A percentile compares a stretch with the other conserved stretches of the same genome.
These are phyloP conservation scores for Acanthococcus lagerstroemiae DNA, from an alignment of 2,888 invertebrate genomes.

Conservation along the genomic window DNA sequence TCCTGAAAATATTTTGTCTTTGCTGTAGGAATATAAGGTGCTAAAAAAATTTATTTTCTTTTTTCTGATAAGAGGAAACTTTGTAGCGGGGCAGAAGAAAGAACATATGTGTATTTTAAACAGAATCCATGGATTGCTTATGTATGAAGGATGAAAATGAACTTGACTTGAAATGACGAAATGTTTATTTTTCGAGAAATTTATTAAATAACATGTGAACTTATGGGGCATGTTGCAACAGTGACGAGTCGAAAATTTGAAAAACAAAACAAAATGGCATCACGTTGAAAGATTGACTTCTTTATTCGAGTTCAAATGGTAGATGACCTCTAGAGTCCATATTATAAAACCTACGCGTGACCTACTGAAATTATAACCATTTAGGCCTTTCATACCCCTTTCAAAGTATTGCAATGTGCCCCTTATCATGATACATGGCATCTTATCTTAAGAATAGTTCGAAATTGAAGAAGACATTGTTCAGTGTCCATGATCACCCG, in stretches of 20 bases:
- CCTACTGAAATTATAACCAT: background rate
- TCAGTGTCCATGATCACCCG: too few relatives aligned
- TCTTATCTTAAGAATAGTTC: background rate
- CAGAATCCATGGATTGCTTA: background rate
- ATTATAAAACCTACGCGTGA: background rate
- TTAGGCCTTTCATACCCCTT: background rate
- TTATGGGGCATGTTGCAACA: background rate
- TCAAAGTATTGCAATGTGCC: background rate
- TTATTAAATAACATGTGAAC: background rate
- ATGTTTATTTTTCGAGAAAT: background rate
- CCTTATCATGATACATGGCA: background rate
- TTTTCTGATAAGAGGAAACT: too few relatives aligned
- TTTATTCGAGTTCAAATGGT: background rate
- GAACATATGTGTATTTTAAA: background rate
- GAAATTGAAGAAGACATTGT: background rate
- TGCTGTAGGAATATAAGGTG: too few relatives aligned
- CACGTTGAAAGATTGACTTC: background rate
- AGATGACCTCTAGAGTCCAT: background rate
- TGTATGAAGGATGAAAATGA: background rate
- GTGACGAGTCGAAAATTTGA: background rate
- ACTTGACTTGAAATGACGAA: background rate
- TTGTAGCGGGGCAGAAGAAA: too few relatives aligned
- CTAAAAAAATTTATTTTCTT: too few relatives aligned
- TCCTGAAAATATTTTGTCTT: too few relatives aligned
- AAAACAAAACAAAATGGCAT: background rate